Evolutionary conservation across 2,113 vertebrate genomes (phyloP).

Genomic region (Phylloscopus trochilus): DNA sequence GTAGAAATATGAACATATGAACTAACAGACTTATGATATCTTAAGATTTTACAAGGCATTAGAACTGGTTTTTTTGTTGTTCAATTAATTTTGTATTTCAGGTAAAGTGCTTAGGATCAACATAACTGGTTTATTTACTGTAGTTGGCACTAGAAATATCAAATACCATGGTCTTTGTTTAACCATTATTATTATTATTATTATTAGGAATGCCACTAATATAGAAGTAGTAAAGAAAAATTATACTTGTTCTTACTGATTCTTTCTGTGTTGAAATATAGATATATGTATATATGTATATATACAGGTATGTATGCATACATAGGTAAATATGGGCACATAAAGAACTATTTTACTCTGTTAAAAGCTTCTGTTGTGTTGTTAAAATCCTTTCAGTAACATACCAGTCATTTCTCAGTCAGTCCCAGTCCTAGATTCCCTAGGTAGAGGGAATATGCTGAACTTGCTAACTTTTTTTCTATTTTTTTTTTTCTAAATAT

Average conservation of each 20-base stretch:
- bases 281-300: too few species aligned
- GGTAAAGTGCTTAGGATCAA: neutral
- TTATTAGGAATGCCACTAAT: neutral
- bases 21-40: neutral
- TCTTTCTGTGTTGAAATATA: neutral
- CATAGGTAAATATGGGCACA: too few species aligned
- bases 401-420: neutral
- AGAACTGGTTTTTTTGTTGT: neutral
- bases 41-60: neutral
- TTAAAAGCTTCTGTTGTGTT: neutral
- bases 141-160: neutral
- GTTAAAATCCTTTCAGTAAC: neutral
- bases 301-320: fast-evolving
- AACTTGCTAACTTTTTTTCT: neutral
- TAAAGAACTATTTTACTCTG: neutral
- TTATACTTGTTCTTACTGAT: neutral
- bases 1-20: neutral
- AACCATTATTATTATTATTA: neutral
- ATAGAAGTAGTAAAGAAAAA: neutral
- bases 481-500: neutral
- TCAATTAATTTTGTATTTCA: neutral
- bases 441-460: neutral
- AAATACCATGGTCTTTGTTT: neutral
- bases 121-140: neutral
- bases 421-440: neutral